These are phyloP conservation scores for Myripristis murdjan DNA, from an alignment of 2,797 vertebrate species.

Conservation along the genomic window DNA sequence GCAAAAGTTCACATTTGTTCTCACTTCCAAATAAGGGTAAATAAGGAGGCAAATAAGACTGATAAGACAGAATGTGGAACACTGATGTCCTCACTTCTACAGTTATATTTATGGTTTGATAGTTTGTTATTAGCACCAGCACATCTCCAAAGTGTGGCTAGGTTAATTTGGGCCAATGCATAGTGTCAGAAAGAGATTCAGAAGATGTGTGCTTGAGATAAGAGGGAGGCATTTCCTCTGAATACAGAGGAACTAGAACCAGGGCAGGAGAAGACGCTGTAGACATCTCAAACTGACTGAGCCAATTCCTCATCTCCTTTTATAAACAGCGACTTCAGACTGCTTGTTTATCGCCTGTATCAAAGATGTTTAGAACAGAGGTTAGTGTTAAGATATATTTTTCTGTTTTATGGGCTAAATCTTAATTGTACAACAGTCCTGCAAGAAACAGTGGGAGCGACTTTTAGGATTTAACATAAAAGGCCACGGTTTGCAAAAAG, in stretches of 20 bases:
- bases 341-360: neutral
- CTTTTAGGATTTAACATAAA: neutral
- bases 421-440: too few relatives aligned
- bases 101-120: slow-evolving; percentile 59
- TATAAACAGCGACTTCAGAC: slow-evolving; percentile 24
- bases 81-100: slow-evolving; percentile 56
- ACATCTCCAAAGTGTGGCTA: slow-evolving; percentile 73
- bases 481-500: too few relatives aligned
- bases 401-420: neutral
- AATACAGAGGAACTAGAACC: slow-evolving; percentile 72
- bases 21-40: slow-evolving; percentile 55
- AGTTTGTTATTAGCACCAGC: slow-evolving; percentile 47
- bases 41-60: slow-evolving; percentile 38
- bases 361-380: neutral
- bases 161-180: slow-evolving; percentile 80
- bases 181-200: slow-evolving; percentile 67
- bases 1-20: neutral
- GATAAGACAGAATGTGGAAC: slow-evolving; percentile 25
- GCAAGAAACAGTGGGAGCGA: neutral
- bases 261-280: slow-evolving; percentile 75
- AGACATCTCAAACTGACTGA: slow-evolving; percentile 29
- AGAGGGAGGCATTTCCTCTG: slow-evolving; percentile 89
- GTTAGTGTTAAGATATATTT: neutral
- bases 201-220: slow-evolving; percentile 84
- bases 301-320: slow-evolving; percentile 47